phyloP scores from a whole-genome alignment of 2,113 vertebrate species.

The Peucedramus taeniatus region DNA sequence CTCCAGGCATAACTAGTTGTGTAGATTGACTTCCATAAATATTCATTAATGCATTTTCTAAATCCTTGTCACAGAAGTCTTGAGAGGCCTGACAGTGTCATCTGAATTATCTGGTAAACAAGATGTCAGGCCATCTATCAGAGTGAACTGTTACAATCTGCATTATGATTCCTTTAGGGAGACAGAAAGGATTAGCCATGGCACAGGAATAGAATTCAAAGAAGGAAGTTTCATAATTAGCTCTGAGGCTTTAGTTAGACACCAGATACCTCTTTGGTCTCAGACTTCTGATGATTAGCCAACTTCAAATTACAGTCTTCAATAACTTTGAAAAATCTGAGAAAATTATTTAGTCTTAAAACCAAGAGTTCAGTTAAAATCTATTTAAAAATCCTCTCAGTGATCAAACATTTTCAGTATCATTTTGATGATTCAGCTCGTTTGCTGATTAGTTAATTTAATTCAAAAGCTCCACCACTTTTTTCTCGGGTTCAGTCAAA shows the following conservation, averaged over 20 bases:
- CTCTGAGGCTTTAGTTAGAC: constrained; percentile 25
- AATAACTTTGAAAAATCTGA: not conserved
- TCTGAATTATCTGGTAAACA: not conserved
- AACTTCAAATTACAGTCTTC: not conserved
- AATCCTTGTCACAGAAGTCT: not conserved
- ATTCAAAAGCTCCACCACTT: not conserved
- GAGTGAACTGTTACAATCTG: not conserved
- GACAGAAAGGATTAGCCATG: constrained; percentile 36
- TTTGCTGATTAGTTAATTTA: not conserved
- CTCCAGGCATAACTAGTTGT: not conserved
- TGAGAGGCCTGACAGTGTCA: not conserved
- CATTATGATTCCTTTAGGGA: constrained; percentile 7
- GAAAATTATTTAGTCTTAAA: not conserved
- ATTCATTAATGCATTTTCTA: not conserved
- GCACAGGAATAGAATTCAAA: constrained; percentile 52
- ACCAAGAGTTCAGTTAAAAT: not conserved
- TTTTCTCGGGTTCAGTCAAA: not conserved
- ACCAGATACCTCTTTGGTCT: not conserved
- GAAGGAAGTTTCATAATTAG: constrained; percentile 42
- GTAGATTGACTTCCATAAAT: not conserved
- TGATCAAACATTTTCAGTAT: not conserved
- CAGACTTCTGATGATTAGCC: constrained; percentile 3
- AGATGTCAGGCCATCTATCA: not conserved
- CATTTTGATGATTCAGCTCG: not conserved
- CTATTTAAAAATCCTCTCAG: not conserved